phyloP scores from a whole-genome alignment of 2,113 vertebrate species.

The Psophia crepitans region DNA sequence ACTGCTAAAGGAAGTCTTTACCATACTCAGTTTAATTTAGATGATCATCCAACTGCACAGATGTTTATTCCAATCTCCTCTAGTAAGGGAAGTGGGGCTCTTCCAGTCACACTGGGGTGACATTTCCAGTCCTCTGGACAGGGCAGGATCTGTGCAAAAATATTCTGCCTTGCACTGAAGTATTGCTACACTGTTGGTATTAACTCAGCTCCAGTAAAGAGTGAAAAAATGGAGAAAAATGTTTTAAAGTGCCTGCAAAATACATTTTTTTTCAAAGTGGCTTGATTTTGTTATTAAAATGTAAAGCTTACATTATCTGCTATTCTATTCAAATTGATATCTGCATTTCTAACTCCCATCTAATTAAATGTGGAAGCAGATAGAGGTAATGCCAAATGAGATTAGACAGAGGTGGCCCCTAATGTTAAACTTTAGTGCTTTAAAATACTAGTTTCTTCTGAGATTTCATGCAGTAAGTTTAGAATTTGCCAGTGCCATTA shows the following conservation, averaged over 20 bases:
- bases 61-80: background rate
- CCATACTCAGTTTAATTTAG: background rate
- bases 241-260: background rate
- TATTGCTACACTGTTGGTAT: background rate
- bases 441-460: background rate
- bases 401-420: background rate
- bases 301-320: background rate
- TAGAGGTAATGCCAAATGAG: background rate
- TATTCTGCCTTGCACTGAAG: background rate
- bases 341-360: background rate
- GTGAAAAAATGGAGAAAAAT: background rate
- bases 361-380: background rate
- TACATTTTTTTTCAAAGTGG: background rate
- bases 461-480: background rate
- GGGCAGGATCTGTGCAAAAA: background rate
- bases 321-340: background rate
- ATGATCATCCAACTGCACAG: background rate
- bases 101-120: background rate
- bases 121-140: constrained; percentile 10
- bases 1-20: background rate
- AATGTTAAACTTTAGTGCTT: background rate
- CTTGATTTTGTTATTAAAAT: background rate
- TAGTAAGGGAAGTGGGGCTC: background rate
- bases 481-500: background rate
- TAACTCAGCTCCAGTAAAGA: background rate